Evolutionary conservation across 2,113 vertebrate genomes (phyloP).

Genomic region (Heteronetta atricapilla): DNA sequence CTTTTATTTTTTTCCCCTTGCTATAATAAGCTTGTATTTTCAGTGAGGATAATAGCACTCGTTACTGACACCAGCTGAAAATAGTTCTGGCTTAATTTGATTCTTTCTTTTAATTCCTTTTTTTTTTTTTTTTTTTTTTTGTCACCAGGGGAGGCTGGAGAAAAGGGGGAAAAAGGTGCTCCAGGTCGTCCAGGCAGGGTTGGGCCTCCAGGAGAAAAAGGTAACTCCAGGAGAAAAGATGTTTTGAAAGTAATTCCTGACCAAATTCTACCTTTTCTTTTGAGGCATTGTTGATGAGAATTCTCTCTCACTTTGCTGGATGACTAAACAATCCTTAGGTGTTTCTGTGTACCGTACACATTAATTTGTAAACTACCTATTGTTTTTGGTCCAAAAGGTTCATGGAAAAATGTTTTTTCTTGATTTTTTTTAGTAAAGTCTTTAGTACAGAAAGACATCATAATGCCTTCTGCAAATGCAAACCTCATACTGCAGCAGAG

Average conservation of each 20-base stretch:
- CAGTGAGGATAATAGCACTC: neutral
- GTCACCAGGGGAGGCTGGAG: slow-evolving; percentile 87
- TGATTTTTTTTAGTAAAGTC: neutral
- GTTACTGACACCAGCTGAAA: neutral
- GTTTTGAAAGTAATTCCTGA: neutral
- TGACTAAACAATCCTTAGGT: neutral
- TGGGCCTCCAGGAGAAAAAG: slow-evolving; percentile 90
- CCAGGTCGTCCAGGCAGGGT: slow-evolving; percentile 92
- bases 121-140: slow-evolving; percentile 24
- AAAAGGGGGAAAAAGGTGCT: slow-evolving; percentile 92
- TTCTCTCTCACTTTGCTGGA: neutral
- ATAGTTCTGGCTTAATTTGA: neutral
- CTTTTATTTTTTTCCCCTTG: neutral
- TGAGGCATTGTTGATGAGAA: neutral
- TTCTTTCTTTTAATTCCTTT: neutral
- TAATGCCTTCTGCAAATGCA: neutral
- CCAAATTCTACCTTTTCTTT: neutral
- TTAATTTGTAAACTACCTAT: neutral
- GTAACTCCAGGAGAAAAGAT: slow-evolving; percentile 66
- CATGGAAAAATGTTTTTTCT: neutral
- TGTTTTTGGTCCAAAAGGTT: neutral
- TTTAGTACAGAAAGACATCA: neutral
- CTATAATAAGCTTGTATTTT: neutral
- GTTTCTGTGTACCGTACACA: neutral
- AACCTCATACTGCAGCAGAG: neutral